A percentile compares a stretch with the other conserved stretches of the same genome.
Evolutionary conservation across 2,797 vertebrate genomes (phyloP).

Genomic region (Tragelaphus oryx): DNA sequence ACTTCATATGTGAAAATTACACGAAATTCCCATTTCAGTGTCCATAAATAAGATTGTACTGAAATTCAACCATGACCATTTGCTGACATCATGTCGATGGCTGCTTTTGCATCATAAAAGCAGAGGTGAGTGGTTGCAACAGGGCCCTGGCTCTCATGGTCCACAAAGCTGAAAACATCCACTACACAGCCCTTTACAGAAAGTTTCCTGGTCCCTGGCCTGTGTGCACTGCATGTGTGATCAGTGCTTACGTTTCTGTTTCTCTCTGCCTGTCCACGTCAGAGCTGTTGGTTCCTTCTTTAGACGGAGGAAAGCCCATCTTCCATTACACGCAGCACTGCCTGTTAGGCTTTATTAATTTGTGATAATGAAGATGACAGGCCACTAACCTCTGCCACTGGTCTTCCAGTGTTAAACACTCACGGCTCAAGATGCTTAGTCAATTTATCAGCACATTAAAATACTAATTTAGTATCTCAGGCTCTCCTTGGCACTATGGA

Average conservation of each 20-base stretch:
- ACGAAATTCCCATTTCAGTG: neutral
- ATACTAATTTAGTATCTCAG: conserved; percentile 34
- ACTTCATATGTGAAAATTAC: conserved; percentile 8
- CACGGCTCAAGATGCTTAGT: neutral
- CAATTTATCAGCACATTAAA: conserved; percentile 25
- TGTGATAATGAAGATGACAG: conserved; percentile 45
- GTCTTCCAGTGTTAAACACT: neutral
- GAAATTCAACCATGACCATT: neutral
- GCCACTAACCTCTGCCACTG: neutral
- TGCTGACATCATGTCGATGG: neutral
- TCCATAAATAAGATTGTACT: conserved; percentile 5
- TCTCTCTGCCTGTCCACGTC: neutral
- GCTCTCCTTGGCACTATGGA: conserved; percentile 10
- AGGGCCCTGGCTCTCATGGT: neutral
- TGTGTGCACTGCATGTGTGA: neutral
- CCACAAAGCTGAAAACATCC: neutral
- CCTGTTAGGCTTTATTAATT: conserved; percentile 3
- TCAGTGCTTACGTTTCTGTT: neutral
- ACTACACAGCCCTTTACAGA: neutral
- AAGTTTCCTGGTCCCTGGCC: neutral
- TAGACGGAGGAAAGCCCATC: neutral
- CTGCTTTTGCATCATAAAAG: neutral
- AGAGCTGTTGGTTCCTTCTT: conserved; percentile 12
- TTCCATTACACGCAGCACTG: neutral
- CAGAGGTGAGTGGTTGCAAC: neutral